Percentiles rank a stretch among this genome's conserved stretches.
Evolutionary conservation across 2,113 vertebrate species (phyloP).

Genomic region (Sebastes schlegelii): DNA sequence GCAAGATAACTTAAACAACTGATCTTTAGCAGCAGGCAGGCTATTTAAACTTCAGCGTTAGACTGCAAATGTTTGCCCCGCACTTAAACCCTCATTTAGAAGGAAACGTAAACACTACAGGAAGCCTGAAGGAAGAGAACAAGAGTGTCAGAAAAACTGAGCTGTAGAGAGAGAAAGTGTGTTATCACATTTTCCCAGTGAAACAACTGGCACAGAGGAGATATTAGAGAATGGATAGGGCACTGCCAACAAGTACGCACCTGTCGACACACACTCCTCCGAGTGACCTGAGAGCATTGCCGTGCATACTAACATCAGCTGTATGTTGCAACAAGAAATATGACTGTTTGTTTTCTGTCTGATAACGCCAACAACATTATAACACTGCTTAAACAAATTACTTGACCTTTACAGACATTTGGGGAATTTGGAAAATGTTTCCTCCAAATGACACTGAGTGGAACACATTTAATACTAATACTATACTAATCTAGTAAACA

Average conservation of each 20-base stretch:
- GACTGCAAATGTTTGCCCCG: constrained; percentile 11
- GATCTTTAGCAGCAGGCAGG: not conserved
- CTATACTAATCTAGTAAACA: not conserved
- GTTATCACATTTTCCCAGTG: constrained; percentile 53
- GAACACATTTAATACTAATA: not conserved
- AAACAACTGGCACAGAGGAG: constrained; percentile 58
- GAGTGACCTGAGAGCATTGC: constrained; percentile 14
- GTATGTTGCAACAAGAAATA: constrained; percentile 3
- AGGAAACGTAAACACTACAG: constrained; percentile 17
- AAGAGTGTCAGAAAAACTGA: constrained; percentile 10
- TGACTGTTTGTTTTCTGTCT: constrained; percentile 17
- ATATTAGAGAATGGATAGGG: constrained; percentile 59
- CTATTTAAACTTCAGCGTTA: constrained; percentile 18
- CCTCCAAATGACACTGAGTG: not conserved
- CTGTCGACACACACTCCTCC: constrained; percentile 5
- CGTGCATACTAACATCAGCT: constrained; percentile 30
- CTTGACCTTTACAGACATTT: constrained; percentile 31
- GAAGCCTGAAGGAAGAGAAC: constrained; percentile 11
- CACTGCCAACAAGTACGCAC: constrained; percentile 32
- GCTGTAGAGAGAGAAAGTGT: not conserved
- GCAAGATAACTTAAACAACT: not conserved
- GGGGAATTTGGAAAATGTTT: not conserved
- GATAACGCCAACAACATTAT: not conserved
- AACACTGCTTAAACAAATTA: constrained; percentile 25
- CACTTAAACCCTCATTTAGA: constrained; percentile 33